Conservation (phyloP, 2,113 vertebrate species). For the Nicator chloris region DNA sequence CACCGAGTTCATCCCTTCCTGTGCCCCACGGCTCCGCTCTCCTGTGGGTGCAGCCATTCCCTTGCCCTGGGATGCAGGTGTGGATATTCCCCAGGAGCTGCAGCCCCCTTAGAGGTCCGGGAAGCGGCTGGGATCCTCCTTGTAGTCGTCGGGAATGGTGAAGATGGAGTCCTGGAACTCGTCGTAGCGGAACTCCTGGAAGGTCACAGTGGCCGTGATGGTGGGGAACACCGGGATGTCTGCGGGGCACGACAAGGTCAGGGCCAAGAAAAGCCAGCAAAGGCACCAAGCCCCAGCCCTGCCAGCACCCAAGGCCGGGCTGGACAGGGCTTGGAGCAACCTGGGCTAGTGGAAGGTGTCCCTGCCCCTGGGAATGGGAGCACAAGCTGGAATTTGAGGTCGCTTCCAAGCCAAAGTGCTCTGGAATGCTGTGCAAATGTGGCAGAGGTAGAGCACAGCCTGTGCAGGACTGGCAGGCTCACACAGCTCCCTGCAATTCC, state of each 20-base stretch:
- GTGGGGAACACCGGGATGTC: conserved; percentile 98
- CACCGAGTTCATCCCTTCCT: neutral
- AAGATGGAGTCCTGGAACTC: conserved; percentile 91
- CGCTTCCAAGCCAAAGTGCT: neutral
- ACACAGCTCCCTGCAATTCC: neutral
- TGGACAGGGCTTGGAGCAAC: accelerated
- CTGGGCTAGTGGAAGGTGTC: accelerated
- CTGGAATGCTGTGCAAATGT: neutral
- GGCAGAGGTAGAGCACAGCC: neutral
- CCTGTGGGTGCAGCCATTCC: neutral
- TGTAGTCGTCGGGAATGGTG: conserved; percentile 92
- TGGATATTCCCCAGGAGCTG: neutral
- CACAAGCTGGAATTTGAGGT: neutral
- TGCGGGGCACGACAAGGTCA: conserved; percentile 9
- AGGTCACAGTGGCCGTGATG: conserved; percentile 98
- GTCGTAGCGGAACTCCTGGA: conserved; percentile 97
- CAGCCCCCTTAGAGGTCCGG: conserved; percentile 87
- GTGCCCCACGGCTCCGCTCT: neutral
- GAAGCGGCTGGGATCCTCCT: conserved; percentile 97
- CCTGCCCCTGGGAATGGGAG: neutral
- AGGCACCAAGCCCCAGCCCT: neutral
- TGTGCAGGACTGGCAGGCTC: neutral
- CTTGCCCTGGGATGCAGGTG: neutral
- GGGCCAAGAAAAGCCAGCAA: accelerated
- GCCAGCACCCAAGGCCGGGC: accelerated